A percentile compares a stretch with the other conserved stretches of the same genome.
These are phyloP conservation scores for Trachelus iudaicus DNA, from an alignment of 2,888 invertebrate genomes.

Conservation along the genomic window DNA sequence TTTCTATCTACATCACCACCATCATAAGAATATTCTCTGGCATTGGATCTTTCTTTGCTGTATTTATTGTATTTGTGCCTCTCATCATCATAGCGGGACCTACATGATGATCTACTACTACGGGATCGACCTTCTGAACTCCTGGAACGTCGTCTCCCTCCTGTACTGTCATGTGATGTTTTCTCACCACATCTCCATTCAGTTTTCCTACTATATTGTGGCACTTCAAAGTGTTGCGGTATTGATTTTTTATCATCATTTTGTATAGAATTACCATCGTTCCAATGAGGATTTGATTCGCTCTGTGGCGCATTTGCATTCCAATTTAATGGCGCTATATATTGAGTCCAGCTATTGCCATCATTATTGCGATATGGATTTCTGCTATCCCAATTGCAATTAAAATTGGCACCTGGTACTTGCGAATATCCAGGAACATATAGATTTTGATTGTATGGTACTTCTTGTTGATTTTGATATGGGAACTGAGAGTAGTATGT, in stretches of 20 bases:
- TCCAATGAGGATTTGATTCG: constrained; percentile 14
- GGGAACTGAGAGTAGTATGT: constrained; percentile 35
- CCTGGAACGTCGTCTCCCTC: constrained; percentile 39
- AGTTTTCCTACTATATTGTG: constrained; percentile 22
- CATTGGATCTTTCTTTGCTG: constrained; percentile 29
- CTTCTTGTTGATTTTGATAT: constrained; percentile 31
- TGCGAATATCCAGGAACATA: constrained; percentile 32
- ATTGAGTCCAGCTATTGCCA: constrained; percentile 25
- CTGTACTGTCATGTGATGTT: constrained; percentile 21
- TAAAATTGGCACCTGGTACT: constrained; percentile 25
- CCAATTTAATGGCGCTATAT: constrained; percentile 17
- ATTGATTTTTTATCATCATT: constrained; percentile 13
- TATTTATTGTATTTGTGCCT: constrained; percentile 30
- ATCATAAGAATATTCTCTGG: constrained; percentile 25
- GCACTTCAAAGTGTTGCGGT: constrained; percentile 15
- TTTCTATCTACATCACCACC: constrained; percentile 31
- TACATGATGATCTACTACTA: constrained; percentile 33
- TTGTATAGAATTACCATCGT: constrained; percentile 12
- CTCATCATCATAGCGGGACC: constrained; percentile 34
- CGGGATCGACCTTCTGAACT: constrained; percentile 41
- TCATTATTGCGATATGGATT: constrained; percentile 21
- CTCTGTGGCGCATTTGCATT: constrained; percentile 18
- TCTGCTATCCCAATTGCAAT: constrained; percentile 39
- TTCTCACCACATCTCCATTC: constrained; percentile 33
- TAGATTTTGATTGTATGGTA: constrained; percentile 32